Conservation (phyloP, 2,888 invertebrate species). For the Drosophila monieri region DNA sequence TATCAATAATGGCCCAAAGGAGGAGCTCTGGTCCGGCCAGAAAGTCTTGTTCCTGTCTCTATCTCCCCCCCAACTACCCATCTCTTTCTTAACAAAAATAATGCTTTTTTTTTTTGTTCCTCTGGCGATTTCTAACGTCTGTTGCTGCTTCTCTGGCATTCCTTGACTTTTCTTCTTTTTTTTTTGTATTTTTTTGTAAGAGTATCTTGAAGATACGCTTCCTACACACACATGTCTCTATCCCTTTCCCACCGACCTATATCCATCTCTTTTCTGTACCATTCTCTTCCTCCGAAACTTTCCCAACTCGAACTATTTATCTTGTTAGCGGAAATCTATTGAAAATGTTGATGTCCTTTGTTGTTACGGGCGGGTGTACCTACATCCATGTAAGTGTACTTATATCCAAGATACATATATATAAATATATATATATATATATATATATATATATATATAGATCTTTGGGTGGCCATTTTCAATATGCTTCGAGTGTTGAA, state of each 20-base stretch:
- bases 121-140: conserved; percentile 59
- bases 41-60: conserved; percentile 9
- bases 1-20: conserved; percentile 72
- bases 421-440: background rate
- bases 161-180: conserved; percentile 13
- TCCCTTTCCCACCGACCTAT: conserved; percentile 1
- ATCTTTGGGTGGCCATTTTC: conserved; percentile 11
- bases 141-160: conserved; percentile 40
- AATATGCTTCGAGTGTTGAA: conserved; percentile 28
- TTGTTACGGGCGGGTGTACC: conserved; percentile 18
- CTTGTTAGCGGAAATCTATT: conserved; percentile 78
- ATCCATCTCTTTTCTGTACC: background rate
- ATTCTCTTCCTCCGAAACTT: conserved; percentile 48
- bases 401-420: conserved; percentile 13
- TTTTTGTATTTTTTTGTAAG: conserved; percentile 48
- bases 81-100: background rate
- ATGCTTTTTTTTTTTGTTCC: background rate
- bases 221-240: background rate
- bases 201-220: conserved; percentile 56
- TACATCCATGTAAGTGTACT: conserved; percentile 1
- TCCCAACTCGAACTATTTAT: conserved; percentile 69
- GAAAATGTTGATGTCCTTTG: conserved; percentile 70
- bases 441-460: conserved; percentile 21
- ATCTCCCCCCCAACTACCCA: background rate
- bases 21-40: conserved; percentile 21